Base-by-base conservation (phyloP, 2,888 invertebrate genomes). In the Yponomeuta plumbellus region DNA sequence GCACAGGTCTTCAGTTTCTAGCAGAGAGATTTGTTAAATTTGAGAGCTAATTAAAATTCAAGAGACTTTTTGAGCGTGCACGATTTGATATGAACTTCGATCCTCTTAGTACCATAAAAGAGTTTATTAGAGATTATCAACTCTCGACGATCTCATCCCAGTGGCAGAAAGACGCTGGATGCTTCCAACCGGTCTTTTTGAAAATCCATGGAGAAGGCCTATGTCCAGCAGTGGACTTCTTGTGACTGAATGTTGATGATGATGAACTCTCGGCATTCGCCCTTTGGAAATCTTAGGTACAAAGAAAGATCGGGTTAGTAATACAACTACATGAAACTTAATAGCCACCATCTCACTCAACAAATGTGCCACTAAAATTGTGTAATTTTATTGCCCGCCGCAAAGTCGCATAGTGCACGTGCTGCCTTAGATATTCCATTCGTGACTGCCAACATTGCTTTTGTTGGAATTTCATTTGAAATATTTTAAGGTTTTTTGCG, bases 401-500 rank as follows among this genome's bases (percentile, higher is more conserved):
- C 61, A 61, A 23, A 69, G 70, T 75, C 70, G 74, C 62, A 68
- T n/a, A 65, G 40, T 76, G 56, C 70, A 68, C 75, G 69, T 75
- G 40, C 44, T 44, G 70, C 79, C 71, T 81, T 79, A 67, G 75
- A 76, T 72, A 23, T 61, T 68, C 68, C 76, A 84, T 83, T 82
- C 88, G 88, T 89, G 88, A 88, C 88, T 86, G 70, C 79, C 74
- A 78, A 76, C 80, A 17, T 79, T 11, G 44, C 22, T 63, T 63
- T 44, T 63, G 63, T 63, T 44, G 44, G 22, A 20, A 22, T 63
- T 63, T 44, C 63, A 21, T 44, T 63, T 44, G 63, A 84, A 84
- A 82, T 80, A 85, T 86, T 86, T 87, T 83, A 52, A 76, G 82
- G 82, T 84, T 52, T 34, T 85, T 86, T 85, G 80, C 81, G 74